A percentile compares a stretch with the other conserved stretches of the same genome.
phyloP scores from a whole-genome alignment of 2,113 vertebrate species.

The Cephalopterus ornatus region DNA sequence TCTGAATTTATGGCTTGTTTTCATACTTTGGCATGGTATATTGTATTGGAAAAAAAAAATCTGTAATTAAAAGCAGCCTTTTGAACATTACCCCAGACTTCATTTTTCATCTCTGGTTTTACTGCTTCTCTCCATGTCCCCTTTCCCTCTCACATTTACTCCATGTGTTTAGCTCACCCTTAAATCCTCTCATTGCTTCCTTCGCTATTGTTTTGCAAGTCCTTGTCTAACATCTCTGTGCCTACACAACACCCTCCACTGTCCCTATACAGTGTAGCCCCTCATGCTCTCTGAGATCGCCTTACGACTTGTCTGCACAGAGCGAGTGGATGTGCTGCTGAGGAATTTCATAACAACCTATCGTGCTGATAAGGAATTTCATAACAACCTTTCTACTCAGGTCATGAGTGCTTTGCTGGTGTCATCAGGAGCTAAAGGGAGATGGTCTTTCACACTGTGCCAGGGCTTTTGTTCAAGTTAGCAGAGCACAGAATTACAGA shows the following conservation, averaged over 20 bases:
- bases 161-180: background rate
- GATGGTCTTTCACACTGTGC: background rate
- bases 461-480: background rate
- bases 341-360: background rate
- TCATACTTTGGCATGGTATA: slow-evolving; percentile 33
- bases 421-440: background rate
- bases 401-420: background rate
- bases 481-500: background rate
- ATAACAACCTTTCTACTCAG: background rate
- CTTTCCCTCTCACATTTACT: background rate
- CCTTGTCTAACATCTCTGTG: background rate
- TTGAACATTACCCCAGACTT: slow-evolving; percentile 25
- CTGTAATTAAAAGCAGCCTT: slow-evolving; percentile 57
- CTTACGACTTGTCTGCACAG: background rate
- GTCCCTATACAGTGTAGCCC: rapidly evolving
- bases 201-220: background rate
- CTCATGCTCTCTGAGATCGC: background rate
- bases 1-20: slow-evolving; percentile 48
- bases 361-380: background rate
- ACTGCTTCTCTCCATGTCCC: background rate
- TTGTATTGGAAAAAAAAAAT: slow-evolving; percentile 7
- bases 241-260: background rate
- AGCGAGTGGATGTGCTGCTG: background rate
- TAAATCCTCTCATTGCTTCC: background rate
- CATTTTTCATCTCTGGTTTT: slow-evolving; percentile 22